These are phyloP conservation scores for Strigamia maritima DNA, from an alignment of 2,888 invertebrate species.

Conservation along the genomic window DNA sequence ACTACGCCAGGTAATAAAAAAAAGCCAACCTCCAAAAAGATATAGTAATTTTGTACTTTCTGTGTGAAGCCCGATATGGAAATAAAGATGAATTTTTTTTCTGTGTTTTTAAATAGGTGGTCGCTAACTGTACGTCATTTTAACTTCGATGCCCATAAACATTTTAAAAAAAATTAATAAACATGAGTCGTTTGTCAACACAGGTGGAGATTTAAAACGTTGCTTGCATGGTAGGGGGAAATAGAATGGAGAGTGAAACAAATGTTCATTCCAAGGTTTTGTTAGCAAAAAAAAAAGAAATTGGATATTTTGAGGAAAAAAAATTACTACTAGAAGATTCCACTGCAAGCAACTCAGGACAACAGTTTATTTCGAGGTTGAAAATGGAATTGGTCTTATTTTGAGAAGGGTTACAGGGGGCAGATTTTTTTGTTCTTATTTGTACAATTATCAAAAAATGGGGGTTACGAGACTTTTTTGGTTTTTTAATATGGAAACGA, in stretches of 20 bases:
- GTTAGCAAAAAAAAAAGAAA: background rate
- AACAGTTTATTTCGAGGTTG: background rate
- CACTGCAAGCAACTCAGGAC: background rate
- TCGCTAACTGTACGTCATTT: background rate
- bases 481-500: background rate
- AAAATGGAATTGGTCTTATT: background rate
- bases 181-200: background rate
- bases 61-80: background rate
- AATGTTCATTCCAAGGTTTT: background rate
- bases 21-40: background rate
- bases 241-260: background rate
- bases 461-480: background rate
- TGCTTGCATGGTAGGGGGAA: background rate
- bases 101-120: background rate
- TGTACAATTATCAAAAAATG: background rate
- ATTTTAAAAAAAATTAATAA: background rate
- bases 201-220: background rate
- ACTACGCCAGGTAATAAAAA: constrained; percentile 40
- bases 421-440: background rate
- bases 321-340: background rate
- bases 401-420: background rate
- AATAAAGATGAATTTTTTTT: background rate
- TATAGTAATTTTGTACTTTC: background rate
- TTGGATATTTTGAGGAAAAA: background rate
- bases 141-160: background rate